Conservation (phyloP, 2,113 vertebrate species). For the Lutjanus erythropterus region DNA sequence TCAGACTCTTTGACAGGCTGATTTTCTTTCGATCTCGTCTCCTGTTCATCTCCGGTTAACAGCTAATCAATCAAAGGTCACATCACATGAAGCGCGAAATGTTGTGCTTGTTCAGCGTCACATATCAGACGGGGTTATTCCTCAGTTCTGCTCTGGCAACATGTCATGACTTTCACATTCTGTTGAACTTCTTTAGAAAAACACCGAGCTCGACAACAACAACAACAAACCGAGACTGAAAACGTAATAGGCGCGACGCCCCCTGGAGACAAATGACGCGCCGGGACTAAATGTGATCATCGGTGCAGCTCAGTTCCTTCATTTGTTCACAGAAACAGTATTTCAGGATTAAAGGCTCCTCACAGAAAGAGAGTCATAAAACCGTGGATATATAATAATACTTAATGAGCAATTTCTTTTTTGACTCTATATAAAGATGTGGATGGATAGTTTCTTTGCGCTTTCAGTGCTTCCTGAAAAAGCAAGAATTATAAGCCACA, state of each 20-base stretch:
- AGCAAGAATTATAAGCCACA: conserved; percentile 52
- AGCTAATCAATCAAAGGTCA: conserved; percentile 40
- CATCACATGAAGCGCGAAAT: conserved; percentile 34
- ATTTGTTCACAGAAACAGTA: neutral
- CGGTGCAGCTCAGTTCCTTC: neutral
- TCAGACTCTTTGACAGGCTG: neutral
- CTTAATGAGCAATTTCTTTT: neutral
- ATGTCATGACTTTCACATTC: neutral
- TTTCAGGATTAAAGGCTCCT: neutral
- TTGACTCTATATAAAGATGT: neutral
- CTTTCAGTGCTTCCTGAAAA: conserved; percentile 43
- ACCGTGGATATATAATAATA: neutral
- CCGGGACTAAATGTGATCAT: neutral
- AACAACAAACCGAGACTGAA: neutral
- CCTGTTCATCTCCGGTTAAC: conserved; percentile 29
- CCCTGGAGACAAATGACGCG: conserved; percentile 59
- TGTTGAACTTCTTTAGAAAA: neutral
- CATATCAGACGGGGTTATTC: conserved; percentile 6
- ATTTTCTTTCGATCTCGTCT: conserved; percentile 13
- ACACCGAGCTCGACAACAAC: neutral
- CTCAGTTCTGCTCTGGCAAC: neutral
- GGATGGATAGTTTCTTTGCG: neutral
- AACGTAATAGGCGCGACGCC: neutral
- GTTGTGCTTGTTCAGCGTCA: conserved; percentile 42
- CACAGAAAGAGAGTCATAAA: neutral